Conservation (phyloP, 1,140 invertebrate species). For the Portunus trituberculatus region DNA sequence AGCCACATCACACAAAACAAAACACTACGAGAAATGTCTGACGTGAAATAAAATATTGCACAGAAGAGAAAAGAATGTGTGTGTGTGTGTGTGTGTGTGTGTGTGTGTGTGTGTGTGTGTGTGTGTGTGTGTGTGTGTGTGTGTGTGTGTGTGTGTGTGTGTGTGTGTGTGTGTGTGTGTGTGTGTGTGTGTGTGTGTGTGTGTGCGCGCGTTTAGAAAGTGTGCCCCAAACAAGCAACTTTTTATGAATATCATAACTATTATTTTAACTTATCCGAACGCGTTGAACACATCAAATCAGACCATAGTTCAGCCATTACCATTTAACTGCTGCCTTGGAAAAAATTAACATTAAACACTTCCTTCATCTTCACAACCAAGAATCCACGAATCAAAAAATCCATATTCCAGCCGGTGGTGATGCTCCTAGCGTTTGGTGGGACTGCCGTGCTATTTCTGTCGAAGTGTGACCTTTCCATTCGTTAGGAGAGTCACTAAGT, state of each 20-base stretch:
- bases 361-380: too few species aligned
- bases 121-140: constrained; percentile 40
- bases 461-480: too few species aligned
- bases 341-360: neutral
- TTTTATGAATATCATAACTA: neutral
- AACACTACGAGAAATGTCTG: neutral
- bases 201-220: neutral
- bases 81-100: constrained; percentile 37
- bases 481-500: too few species aligned
- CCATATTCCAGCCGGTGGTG: too few species aligned
- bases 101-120: constrained; percentile 17
- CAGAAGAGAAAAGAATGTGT: neutral
- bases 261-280: neutral
- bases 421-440: too few species aligned
- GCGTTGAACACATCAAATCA: neutral
- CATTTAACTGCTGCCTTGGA: neutral
- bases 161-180: constrained; percentile 33
- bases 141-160: constrained; percentile 34
- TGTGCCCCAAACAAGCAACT: too few species aligned
- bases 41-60: neutral
- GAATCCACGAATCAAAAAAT: too few species aligned
- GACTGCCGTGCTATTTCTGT: too few species aligned
- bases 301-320: neutral
- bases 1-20: neutral
- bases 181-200: constrained; percentile 42